phyloP scores from a whole-genome alignment of 2,113 vertebrate species.

The Miniopterus natalensis region DNA sequence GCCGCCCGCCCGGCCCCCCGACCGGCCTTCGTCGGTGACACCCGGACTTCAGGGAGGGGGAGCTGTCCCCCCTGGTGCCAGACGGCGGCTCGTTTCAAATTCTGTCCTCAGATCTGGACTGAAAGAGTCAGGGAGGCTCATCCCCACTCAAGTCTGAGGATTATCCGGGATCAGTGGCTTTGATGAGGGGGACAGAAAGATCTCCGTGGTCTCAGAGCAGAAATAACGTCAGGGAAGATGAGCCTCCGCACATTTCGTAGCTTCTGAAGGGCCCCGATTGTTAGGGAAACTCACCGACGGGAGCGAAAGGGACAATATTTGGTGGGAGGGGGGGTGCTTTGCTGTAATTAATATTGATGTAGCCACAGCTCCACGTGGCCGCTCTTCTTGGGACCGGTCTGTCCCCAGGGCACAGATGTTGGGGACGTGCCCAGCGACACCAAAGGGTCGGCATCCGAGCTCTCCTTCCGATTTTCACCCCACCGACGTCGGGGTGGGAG shows the following conservation, averaged over 20 bases:
- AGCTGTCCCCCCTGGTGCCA: neutral
- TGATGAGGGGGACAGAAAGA: conserved; percentile 63
- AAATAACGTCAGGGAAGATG: conserved; percentile 48
- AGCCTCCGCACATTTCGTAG: neutral
- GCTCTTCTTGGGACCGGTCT: neutral
- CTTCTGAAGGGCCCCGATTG: neutral
- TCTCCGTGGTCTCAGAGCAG: neutral
- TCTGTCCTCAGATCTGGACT: conserved; percentile 63
- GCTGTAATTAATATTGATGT: conserved; percentile 48
- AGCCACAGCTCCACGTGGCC: neutral
- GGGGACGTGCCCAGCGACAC: neutral
- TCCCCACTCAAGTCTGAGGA: conserved; percentile 36
- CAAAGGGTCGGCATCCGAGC: neutral
- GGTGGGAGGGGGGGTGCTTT: neutral
- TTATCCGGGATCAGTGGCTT: conserved; percentile 70
- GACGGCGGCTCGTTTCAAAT: conserved; percentile 43
- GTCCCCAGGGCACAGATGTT: neutral
- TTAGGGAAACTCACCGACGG: conserved; percentile 24
- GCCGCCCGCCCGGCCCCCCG: too few species aligned
- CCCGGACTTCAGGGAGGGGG: neutral
- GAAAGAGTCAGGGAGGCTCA: conserved; percentile 62
- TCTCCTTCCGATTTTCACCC: neutral
- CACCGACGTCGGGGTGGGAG: conserved; percentile 48
- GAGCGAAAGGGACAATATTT: neutral
- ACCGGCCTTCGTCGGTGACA: too few species aligned